These are phyloP conservation scores for Orius insidiosus DNA, from an alignment of 1,140 invertebrate species.

Conservation along the genomic window DNA sequence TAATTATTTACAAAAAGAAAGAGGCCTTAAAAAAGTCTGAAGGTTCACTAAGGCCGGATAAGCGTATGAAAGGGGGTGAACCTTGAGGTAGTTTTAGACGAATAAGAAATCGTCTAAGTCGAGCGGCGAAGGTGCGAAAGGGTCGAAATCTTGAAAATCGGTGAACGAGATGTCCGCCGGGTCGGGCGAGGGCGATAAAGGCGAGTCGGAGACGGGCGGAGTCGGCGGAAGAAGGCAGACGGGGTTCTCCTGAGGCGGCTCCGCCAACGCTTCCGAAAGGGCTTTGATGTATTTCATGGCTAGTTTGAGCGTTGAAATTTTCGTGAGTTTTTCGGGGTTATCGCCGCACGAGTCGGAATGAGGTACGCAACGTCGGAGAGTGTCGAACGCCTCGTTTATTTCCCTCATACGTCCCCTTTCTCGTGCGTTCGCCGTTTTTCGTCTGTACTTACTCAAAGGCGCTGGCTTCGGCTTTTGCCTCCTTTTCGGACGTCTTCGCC, in stretches of 20 bases:
- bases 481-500: conserved; percentile 18
- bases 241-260: neutral
- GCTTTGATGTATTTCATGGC: conserved; percentile 75
- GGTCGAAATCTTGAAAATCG: conserved; percentile 8
- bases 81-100: neutral
- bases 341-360: conserved; percentile 6
- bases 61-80: conserved; percentile 2
- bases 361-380: conserved; percentile 56
- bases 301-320: conserved; percentile 70
- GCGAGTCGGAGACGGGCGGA: conserved; percentile 11
- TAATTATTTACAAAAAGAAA: neutral
- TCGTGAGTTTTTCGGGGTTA: conserved; percentile 56
- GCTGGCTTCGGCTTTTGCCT: conserved; percentile 52
- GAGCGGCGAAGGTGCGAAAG: neutral
- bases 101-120: conserved; percentile 9
- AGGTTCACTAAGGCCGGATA: conserved; percentile 1
- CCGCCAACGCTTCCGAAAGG: conserved; percentile 27
- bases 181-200: conserved; percentile 5
- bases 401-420: conserved; percentile 73
- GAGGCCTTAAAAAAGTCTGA: neutral
- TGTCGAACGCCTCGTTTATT: conserved; percentile 74
- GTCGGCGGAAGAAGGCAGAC: conserved; percentile 7
- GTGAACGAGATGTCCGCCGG: neutral
- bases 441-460: conserved; percentile 72
- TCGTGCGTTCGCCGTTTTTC: conserved; percentile 75